These are phyloP conservation scores for Cyclopterus lumpus DNA, from an alignment of 2,797 vertebrate species.

Conservation along the genomic window DNA sequence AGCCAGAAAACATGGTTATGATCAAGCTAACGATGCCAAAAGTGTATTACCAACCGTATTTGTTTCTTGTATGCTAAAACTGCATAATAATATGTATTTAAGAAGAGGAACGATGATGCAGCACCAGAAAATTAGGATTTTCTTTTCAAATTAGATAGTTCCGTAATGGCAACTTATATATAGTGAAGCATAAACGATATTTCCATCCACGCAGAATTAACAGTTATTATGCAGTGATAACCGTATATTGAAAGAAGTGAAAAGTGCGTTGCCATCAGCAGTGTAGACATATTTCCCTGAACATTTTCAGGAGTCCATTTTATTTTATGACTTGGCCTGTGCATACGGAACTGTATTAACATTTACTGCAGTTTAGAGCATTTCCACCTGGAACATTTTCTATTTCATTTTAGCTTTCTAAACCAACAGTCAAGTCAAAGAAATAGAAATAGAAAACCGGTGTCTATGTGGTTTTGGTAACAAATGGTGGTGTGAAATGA, in stretches of 20 bases:
- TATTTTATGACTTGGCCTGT: slow-evolving; percentile 40
- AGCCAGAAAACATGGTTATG: not conserved
- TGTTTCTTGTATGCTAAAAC: not conserved
- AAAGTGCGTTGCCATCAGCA: slow-evolving; percentile 17
- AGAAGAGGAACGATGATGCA: not conserved
- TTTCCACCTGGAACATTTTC: slow-evolving; percentile 45
- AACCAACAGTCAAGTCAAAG: slow-evolving; percentile 58
- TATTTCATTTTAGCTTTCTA: slow-evolving; percentile 55
- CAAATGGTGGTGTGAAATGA: slow-evolving; percentile 79
- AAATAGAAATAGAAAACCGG: not conserved
- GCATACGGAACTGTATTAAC: slow-evolving; percentile 34
- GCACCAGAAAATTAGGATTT: not conserved
- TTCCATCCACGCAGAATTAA: not conserved
- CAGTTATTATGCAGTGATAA: slow-evolving; percentile 3
- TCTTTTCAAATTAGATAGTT: not conserved
- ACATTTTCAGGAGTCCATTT: slow-evolving; percentile 35
- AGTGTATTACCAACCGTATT: not conserved
- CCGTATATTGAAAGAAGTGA: slow-evolving; percentile 1
- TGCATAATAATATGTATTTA: not conserved
- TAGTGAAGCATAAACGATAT: not conserved
- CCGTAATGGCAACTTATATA: not conserved
- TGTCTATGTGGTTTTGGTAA: slow-evolving; percentile 65
- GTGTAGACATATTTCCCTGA: slow-evolving; percentile 14
- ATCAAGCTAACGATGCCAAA: not conserved
- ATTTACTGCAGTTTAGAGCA: slow-evolving; percentile 41